Percentiles rank a stretch among this genome's conserved stretches.
These are phyloP conservation scores for Apotomis turbidana DNA, from an alignment of 2,888 invertebrate genomes.

Conservation along the genomic window DNA sequence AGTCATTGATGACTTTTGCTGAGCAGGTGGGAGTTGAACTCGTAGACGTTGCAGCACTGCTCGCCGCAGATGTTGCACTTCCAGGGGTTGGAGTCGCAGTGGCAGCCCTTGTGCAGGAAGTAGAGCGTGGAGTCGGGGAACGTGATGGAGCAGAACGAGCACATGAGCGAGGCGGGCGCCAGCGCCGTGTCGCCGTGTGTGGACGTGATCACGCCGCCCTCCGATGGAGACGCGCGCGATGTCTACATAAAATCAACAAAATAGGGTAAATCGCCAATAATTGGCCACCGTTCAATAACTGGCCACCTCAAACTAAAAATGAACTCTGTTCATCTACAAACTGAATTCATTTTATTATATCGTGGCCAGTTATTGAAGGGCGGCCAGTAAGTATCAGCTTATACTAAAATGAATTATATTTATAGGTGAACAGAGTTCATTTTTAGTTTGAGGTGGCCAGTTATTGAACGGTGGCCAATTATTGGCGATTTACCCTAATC, in stretches of 20 bases:
- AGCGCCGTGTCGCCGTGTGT: constrained; percentile 86
- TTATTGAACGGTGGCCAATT: no score
- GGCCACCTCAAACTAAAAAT: no score
- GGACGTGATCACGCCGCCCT: constrained; percentile 88
- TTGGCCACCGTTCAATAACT: no score
- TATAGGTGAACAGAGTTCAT: no score
- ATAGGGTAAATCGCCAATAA: no score
- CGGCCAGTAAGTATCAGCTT: no score
- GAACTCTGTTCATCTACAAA: no score
- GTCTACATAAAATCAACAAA: constrained; percentile 55
- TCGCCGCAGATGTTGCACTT: constrained; percentile 99
- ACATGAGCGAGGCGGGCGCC: constrained; percentile 86
- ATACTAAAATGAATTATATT: no score
- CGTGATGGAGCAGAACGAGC: constrained; percentile 95
- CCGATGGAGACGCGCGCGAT: constrained; percentile 76
- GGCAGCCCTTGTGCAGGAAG: constrained; percentile 98
- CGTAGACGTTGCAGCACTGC: constrained; percentile 96
- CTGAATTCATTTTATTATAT: no score
- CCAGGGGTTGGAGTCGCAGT: constrained; percentile 98
- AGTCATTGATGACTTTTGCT: constrained; percentile 95
- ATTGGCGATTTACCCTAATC: no score
- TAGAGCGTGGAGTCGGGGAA: constrained; percentile 98
- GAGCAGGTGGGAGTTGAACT: constrained; percentile 97
- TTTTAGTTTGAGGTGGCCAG: no score
- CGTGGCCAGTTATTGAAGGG: no score